phyloP scores from a whole-genome alignment of 2,797 vertebrate genomes.

The Atherinosoma microstoma region DNA sequence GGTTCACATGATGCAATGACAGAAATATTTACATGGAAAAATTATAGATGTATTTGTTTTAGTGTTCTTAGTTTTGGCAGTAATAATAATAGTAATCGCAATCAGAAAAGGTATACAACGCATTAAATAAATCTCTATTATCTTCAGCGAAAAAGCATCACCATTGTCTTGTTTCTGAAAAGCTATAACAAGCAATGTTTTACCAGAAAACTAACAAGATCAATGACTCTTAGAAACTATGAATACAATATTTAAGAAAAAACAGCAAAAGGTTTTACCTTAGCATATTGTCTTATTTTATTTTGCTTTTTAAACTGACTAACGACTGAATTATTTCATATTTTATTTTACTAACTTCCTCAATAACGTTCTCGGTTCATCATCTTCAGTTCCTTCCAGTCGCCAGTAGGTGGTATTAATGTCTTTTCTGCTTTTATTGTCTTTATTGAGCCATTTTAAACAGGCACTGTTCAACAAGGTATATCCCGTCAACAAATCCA shows the following conservation, averaged over 20 bases:
- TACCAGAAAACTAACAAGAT: not conserved
- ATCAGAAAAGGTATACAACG: not conserved
- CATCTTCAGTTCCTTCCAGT: not conserved
- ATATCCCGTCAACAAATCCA: not conserved
- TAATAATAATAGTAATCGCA: not conserved
- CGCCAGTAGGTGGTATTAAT: constrained; percentile 49
- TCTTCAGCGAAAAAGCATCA: not conserved
- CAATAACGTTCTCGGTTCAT: not conserved
- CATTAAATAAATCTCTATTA: too few species aligned
- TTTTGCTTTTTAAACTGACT: not conserved
- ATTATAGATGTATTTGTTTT: too few species aligned
- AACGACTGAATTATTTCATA: too few species aligned
- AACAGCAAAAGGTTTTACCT: not conserved
- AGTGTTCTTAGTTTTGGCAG: too few species aligned
- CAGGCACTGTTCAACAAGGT: not conserved
- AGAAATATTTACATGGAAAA: too few species aligned
- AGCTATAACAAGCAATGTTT: not conserved
- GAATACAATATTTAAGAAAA: not conserved
- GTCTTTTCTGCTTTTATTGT: constrained; percentile 7
- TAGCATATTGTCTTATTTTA: not conserved
- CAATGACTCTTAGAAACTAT: too few species aligned
- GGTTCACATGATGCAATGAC: too few species aligned
- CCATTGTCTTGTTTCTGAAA: not conserved
- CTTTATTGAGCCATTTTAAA: not conserved
- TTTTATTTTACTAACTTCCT: not conserved